phyloP scores from a whole-genome alignment of 1,140 invertebrate species.

The Periplaneta americana region DNA sequence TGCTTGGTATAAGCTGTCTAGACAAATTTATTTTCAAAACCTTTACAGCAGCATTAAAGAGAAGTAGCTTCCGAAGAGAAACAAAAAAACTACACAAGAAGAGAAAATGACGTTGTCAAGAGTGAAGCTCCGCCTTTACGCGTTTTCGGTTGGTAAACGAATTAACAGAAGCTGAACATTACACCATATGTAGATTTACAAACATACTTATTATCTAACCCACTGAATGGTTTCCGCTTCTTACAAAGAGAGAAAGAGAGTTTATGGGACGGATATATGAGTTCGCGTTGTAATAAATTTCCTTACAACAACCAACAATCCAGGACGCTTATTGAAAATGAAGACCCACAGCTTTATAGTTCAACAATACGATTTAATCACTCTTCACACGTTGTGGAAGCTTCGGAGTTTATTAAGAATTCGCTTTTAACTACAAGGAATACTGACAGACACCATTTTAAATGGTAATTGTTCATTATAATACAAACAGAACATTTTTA shows the following conservation, averaged over 20 bases:
- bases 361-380: background rate
- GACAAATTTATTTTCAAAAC: no score
- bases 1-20: no score
- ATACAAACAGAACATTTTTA: background rate
- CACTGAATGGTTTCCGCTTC: background rate
- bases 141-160: background rate
- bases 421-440: background rate
- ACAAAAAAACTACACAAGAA: no score
- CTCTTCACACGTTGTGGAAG: background rate
- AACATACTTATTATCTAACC: background rate
- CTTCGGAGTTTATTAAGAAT: background rate
- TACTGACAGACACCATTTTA: background rate
- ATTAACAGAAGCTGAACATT: background rate
- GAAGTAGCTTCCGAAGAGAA: no score
- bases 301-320: background rate
- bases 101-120: background rate
- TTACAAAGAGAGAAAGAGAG: background rate
- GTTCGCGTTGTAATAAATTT: background rate
- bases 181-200: background rate
- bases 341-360: background rate
- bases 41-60: no score
- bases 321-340: background rate
- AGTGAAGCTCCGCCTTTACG: background rate
- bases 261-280: background rate
- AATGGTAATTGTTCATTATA: background rate